phyloP scores from a whole-genome alignment of 2,797 vertebrate genomes.

The Triplophysa bombifrons region DNA sequence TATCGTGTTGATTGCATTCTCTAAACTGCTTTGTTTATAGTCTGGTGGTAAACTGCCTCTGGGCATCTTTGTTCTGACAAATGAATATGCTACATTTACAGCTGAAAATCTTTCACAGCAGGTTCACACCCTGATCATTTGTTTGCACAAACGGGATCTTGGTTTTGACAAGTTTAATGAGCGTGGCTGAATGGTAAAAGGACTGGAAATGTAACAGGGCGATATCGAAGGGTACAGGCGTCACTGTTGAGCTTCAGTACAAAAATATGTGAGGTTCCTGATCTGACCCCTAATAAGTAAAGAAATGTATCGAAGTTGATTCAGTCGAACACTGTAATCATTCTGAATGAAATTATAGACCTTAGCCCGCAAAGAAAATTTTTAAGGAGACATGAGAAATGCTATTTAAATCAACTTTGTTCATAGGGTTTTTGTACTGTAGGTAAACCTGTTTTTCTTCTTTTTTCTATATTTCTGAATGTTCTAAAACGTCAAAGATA shows the following conservation, averaged over 20 bases:
- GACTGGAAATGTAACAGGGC: not conserved
- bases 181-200: not conserved
- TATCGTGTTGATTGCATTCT: slow-evolving; percentile 13
- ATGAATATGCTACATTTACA: slow-evolving; percentile 37
- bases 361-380: too few species aligned
- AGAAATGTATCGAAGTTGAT: not conserved
- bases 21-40: slow-evolving; percentile 26
- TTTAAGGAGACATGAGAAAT: too few species aligned
- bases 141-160: slow-evolving; percentile 26
- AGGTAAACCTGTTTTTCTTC: too few species aligned
- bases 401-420: too few species aligned
- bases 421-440: too few species aligned
- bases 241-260: not conserved
- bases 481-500: too few species aligned
- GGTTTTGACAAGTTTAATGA: slow-evolving; percentile 31
- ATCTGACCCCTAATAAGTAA: not conserved
- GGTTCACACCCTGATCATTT: slow-evolving; percentile 33
- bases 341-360: too few species aligned
- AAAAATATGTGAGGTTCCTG: not conserved
- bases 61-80: slow-evolving; percentile 46
- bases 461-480: too few species aligned
- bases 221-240: too few species aligned
- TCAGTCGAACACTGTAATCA: not conserved
- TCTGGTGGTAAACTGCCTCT: slow-evolving; percentile 22
- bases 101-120: slow-evolving; percentile 27